These are phyloP conservation scores for Margaritifera margaritifera DNA, from an alignment of 2,888 invertebrate species.

Conservation along the genomic window DNA sequence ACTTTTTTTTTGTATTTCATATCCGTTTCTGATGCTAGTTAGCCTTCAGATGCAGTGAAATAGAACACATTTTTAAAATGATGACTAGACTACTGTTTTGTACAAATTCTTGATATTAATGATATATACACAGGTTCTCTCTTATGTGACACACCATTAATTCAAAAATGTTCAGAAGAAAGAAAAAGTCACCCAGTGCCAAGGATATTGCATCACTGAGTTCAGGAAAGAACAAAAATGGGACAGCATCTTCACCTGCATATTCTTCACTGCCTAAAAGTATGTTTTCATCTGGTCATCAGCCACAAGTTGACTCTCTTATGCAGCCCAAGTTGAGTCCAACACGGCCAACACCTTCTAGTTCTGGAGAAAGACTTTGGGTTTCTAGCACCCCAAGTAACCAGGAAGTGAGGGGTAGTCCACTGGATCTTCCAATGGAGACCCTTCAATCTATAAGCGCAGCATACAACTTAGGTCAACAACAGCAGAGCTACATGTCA, in stretches of 20 bases:
- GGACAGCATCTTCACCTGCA: slow-evolving; percentile 23
- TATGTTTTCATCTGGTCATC: slow-evolving; percentile 31
- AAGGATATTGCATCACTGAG: slow-evolving; percentile 33
- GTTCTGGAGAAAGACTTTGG: slow-evolving; percentile 35
- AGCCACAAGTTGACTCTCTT: background rate
- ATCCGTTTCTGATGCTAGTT: too few relatives aligned
- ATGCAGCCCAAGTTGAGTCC: background rate
- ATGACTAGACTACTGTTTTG: too few relatives aligned
- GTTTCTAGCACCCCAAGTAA: slow-evolving; percentile 31
- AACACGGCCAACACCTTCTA: slow-evolving; percentile 16
- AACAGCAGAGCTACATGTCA: slow-evolving; percentile 26
- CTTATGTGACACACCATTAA: background rate
- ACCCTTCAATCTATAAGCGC: slow-evolving; percentile 56
- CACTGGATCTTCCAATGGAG: slow-evolving; percentile 62
- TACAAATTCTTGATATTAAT: too few relatives aligned
- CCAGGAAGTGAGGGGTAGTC: slow-evolving; percentile 54
- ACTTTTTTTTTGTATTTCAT: too few relatives aligned
- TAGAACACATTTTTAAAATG: too few relatives aligned
- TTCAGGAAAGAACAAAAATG: slow-evolving; percentile 30
- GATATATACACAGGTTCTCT: too few relatives aligned
- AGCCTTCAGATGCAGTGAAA: too few relatives aligned
- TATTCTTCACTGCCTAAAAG: slow-evolving; percentile 41
- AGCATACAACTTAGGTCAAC: slow-evolving; percentile 44
- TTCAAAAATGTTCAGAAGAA: slow-evolving; percentile 34
- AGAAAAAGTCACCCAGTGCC: slow-evolving; percentile 44